Evolutionary conservation across 2,113 vertebrate genomes (phyloP).

Genomic region (Myodes glareolus): DNA sequence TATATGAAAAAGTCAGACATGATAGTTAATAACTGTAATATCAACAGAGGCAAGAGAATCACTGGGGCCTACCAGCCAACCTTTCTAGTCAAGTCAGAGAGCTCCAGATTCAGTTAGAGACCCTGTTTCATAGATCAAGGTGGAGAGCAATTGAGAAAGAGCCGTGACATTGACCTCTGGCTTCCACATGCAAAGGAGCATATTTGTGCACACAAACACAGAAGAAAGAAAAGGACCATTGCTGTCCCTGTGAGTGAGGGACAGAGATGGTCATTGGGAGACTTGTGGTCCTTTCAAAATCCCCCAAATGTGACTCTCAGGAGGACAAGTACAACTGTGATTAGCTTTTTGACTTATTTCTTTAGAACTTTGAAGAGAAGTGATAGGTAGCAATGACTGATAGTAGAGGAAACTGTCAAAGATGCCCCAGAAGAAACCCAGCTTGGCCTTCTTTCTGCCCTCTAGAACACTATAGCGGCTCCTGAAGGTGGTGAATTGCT

Average conservation of each 20-base stretch:
- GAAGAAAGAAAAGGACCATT: too few species aligned
- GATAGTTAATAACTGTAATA: neutral
- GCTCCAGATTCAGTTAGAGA: neutral
- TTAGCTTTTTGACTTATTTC: neutral
- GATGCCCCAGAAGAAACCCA: neutral
- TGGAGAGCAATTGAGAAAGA: neutral
- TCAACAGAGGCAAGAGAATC: neutral
- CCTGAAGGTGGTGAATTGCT: neutral
- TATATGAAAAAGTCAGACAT: neutral
- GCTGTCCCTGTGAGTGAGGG: neutral
- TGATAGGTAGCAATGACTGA: neutral
- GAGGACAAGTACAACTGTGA: neutral
- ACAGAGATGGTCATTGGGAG: neutral
- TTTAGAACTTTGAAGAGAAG: neutral
- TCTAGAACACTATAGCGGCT: too few species aligned
- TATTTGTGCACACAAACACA: too few species aligned
- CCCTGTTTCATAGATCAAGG: neutral
- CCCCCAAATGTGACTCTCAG: neutral
- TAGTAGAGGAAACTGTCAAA: neutral
- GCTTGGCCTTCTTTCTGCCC: neutral
- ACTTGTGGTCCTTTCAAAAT: neutral
- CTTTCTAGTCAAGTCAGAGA: neutral
- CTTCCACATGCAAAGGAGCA: neutral
- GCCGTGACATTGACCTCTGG: neutral
- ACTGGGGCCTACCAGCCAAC: neutral